A percentile compares a stretch with the other conserved stretches of the same genome.
These are phyloP conservation scores for Aradus depressus DNA, from an alignment of 2,888 invertebrate genomes.

Conservation along the genomic window DNA sequence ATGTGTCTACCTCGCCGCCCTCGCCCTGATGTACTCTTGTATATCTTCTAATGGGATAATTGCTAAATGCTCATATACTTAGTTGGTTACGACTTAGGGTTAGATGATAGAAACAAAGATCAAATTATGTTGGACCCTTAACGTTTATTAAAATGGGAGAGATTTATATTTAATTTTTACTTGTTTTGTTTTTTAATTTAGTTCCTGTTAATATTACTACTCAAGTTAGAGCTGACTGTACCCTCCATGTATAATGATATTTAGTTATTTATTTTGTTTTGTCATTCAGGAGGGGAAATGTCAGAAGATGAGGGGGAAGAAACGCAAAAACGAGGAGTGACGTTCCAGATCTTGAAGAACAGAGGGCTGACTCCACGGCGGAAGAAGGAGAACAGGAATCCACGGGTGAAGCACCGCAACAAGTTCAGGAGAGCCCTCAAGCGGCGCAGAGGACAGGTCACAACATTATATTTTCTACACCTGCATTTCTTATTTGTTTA, in stretches of 20 bases:
- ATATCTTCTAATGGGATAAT: too few species aligned
- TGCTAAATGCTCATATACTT: too few species aligned
- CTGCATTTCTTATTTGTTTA: constrained; percentile 1
- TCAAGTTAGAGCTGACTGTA: too few species aligned
- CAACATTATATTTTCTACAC: constrained; percentile 30
- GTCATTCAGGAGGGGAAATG: background rate
- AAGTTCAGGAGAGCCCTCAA: constrained; percentile 88
- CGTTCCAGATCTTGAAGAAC: constrained; percentile 90
- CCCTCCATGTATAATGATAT: constrained; percentile 20
- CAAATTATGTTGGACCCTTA: too few species aligned
- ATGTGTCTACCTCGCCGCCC: too few species aligned
- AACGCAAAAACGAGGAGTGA: constrained; percentile 66
- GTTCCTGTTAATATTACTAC: too few species aligned
- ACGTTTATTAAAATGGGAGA: too few species aligned
- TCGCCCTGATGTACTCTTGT: too few species aligned
- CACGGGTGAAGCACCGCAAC: constrained; percentile 85
- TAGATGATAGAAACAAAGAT: too few species aligned
- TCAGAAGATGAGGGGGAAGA: background rate
- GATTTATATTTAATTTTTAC: too few species aligned
- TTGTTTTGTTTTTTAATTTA: too few species aligned
- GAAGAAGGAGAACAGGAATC: constrained; percentile 87
- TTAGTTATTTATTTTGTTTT: background rate
- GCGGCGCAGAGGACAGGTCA: constrained; percentile 82
- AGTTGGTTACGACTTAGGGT: too few species aligned
- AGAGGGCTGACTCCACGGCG: constrained; percentile 84